Evolutionary conservation across 2,113 vertebrate species (phyloP), one percentile per base, ranked within the genome.

Genomic region (Spizaetus ornatus): DNA sequence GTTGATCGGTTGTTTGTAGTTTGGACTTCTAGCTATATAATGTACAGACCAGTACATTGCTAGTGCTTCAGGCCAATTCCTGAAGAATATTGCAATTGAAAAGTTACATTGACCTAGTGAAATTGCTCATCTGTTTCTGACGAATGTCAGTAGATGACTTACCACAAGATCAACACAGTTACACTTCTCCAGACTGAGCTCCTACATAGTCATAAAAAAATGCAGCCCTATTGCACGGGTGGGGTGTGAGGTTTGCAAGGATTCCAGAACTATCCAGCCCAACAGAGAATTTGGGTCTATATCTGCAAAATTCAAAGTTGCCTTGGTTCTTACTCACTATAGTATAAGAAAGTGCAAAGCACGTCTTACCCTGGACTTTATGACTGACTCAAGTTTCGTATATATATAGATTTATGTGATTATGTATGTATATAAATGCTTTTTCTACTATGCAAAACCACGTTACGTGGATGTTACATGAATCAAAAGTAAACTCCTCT

Each of bases 251-350:
- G 17, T 43, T 67, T 92, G 40, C 43, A 82, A 61, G 56, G 32
- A 43, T 83, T 77, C n/a, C 31, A 65, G 59, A 73, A 38, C 29
- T 66, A 3, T 67, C 12, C 43, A 40, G 43, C 56, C 38, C 38
- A 76, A 13, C 8, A 17, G n/a, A 76, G n/a, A 82, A 81, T 86
- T 84, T 80, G 52, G 11, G 47, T 38, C 56, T 10, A 9, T 52
- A 53, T 69, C 56, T 78, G 21, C 34, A 91, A 74, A 84, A 40
- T 55, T 86, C 31, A 63, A 40, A 59, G 20, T 20, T 71, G 38
- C 9, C 16, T 79, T 0, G 0, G 11, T 61, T 79, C n/a, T 73
- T n/a, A 61, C 31, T 66, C 16, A 22, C 56, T 85, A 1, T 26
- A 58, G 9, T 53, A 20, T 61, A 83, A 88, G 58, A 48, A 77